Percentiles rank a stretch among this genome's conserved stretches.
Conservation (phyloP, 2,113 vertebrate species). For the Oceanites oceanicus region DNA sequence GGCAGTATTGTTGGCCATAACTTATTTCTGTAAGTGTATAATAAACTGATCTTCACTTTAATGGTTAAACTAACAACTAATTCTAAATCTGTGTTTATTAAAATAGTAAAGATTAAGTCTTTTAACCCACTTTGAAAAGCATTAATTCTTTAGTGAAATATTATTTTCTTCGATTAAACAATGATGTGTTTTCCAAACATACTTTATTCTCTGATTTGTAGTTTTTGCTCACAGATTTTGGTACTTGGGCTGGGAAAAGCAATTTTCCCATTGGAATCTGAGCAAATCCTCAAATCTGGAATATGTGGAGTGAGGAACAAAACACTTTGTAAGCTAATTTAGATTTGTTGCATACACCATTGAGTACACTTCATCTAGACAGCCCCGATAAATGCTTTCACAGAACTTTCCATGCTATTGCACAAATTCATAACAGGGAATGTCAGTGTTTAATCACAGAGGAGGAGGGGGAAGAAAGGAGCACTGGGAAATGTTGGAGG, state of each 20-base stretch:
- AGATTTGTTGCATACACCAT: neutral
- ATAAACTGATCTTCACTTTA: neutral
- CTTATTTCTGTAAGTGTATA: neutral
- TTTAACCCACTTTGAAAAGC: neutral
- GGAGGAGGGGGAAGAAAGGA: neutral
- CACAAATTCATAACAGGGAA: neutral
- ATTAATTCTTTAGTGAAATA: neutral
- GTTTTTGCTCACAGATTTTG: neutral
- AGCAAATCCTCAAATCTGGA: neutral
- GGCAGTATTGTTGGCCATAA: neutral
- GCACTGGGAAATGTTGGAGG: neutral
- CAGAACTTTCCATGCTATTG: neutral
- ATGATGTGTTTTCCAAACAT: neutral
- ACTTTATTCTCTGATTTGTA: neutral
- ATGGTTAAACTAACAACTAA: neutral
- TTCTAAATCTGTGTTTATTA: neutral
- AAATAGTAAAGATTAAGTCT: neutral
- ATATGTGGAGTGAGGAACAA: neutral
- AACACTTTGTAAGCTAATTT: neutral
- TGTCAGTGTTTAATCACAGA: neutral
- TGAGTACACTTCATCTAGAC: neutral
- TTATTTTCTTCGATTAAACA: neutral
- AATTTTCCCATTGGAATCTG: neutral
- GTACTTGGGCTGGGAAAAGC: neutral
- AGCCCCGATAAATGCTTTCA: neutral